Conservation (phyloP, 2,113 vertebrate genomes). For the Microcebus murinus region DNA sequence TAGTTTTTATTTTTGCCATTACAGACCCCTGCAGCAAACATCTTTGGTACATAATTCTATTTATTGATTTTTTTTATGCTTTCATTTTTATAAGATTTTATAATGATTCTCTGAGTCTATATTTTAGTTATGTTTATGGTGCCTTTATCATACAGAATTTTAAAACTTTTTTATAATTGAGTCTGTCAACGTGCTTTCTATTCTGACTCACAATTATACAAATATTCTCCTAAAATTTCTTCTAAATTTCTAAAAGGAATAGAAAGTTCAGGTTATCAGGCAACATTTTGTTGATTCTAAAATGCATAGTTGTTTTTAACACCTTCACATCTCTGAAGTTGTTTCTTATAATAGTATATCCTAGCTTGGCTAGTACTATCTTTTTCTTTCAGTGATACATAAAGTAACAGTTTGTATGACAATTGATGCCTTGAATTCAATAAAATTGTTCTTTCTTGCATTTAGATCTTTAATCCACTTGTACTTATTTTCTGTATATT, state of each 20-base stretch:
- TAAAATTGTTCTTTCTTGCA: neutral
- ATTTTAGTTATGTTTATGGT: neutral
- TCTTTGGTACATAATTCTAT: neutral
- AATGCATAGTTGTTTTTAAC: neutral
- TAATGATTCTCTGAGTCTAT: neutral
- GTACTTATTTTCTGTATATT: neutral
- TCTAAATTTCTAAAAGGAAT: neutral
- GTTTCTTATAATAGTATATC: neutral
- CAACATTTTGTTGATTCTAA: neutral
- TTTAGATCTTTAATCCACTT: neutral
- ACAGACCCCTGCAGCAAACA: neutral
- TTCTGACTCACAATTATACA: neutral
- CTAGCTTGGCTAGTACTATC: neutral
- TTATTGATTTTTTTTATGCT: neutral
- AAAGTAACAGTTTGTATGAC: neutral
- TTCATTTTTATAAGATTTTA: neutral
- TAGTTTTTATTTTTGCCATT: neutral
- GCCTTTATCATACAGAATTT: neutral
- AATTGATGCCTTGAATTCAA: neutral
- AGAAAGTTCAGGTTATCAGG: neutral
- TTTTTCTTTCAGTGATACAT: neutral
- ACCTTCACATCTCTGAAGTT: neutral
- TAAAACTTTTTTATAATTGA: neutral
- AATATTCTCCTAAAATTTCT: neutral
- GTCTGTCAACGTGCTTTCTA: neutral